Conservation (phyloP, 2,888 invertebrate species). For the Pyrocoelia pectoralis region DNA sequence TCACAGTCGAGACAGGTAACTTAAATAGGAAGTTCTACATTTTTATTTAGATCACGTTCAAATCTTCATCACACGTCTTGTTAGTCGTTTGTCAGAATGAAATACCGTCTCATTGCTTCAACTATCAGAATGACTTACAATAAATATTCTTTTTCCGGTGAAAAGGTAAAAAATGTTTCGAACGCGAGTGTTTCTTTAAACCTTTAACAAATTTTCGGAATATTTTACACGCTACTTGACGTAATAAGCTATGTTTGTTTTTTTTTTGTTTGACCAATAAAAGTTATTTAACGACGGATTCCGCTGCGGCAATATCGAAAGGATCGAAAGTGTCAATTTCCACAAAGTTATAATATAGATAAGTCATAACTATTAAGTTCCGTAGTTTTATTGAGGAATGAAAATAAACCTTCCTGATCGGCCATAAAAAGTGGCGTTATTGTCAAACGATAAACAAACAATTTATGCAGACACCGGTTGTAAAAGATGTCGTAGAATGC, state of each 20-base stretch:
- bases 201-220: constrained; percentile 9
- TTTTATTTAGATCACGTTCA: constrained; percentile 24
- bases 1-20: neutral
- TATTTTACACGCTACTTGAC: neutral
- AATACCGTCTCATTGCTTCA: constrained; percentile 19
- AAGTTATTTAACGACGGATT: neutral
- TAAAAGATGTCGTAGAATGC: constrained; percentile 17
- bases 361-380: constrained; percentile 22
- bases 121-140: constrained; percentile 19
- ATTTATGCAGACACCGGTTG: constrained; percentile 28
- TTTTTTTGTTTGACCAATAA: neutral
- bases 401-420: constrained; percentile 40
- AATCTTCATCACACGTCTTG: constrained; percentile 26
- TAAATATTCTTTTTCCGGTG: constrained; percentile 10
- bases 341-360: constrained; percentile 19
- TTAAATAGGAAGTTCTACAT: constrained; percentile 9
- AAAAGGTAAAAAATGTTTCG: constrained; percentile 6
- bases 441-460: constrained; percentile 40
- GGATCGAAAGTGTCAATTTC: constrained; percentile 2
- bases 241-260: no score
- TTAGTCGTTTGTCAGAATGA: constrained; percentile 24
- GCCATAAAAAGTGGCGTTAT: constrained; percentile 40
- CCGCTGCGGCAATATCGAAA: neutral
- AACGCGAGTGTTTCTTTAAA: constrained; percentile 7
- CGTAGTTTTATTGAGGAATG: constrained; percentile 39